Conservation (phyloP, 2,797 vertebrate genomes). For the Miichthys miiuy region DNA sequence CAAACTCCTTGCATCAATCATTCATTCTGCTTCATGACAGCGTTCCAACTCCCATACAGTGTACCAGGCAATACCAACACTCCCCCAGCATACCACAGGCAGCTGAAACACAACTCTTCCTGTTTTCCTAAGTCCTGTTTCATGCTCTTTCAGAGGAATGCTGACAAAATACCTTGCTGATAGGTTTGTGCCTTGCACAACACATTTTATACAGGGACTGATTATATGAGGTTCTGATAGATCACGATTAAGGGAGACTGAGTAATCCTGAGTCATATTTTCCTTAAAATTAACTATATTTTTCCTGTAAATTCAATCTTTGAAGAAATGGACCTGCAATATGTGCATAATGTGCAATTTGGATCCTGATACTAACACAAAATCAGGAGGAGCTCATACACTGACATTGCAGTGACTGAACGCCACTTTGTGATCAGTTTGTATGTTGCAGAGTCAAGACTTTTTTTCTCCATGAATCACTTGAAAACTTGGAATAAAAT, state of each 20-base stretch:
- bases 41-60: conserved; percentile 26
- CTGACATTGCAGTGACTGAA: not conserved
- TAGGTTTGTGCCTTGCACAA: not conserved
- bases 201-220: too few relatives aligned
- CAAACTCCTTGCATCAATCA: conserved; percentile 39
- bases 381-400: not conserved
- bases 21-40: conserved; percentile 3
- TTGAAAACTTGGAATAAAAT: not conserved
- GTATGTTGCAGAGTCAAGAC: not conserved
- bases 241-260: not conserved
- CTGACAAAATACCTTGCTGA: not conserved
- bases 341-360: not conserved
- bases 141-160: not conserved
- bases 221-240: not conserved
- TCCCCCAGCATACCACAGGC: conserved; percentile 58
- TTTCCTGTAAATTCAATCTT: not conserved
- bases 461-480: not conserved
- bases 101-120: conserved; percentile 5
- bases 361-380: not conserved
- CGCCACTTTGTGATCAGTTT: conserved; percentile 12
- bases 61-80: conserved; percentile 51
- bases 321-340: not conserved
- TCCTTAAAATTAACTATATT: not conserved
- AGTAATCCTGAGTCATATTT: not conserved
- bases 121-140: not conserved